Base-by-base conservation (phyloP, 2,113 vertebrate species). In the Cyanoramphus novaezelandiae region DNA sequence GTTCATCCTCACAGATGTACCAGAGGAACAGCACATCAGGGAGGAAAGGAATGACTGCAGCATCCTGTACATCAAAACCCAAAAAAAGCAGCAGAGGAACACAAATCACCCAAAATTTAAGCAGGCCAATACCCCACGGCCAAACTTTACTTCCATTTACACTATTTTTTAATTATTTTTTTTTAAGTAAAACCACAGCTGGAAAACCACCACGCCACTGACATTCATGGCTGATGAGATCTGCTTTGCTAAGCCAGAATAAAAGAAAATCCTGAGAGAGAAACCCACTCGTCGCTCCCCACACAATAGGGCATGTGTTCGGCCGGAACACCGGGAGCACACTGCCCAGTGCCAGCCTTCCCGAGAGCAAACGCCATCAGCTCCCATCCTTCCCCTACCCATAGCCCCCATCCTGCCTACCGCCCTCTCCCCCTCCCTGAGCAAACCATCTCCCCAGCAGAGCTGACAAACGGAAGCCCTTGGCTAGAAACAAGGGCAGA, bases 281-380 rank as follows among this genome's bases (percentile, higher is more conserved):
- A 27, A 82, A 15, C 75, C 88, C 67, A 28, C 15, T 1, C 5
- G 17, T 53, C 10, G 1, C 2, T 24, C 39, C 77, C 39, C 57
- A 2, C 39, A 39, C 43, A 39, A 17, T 4, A 4, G 7, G 0
- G 46, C 7, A 7, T 15, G 69, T 25, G 72, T 18, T 52, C 0
- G 3, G 44, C 29, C 24, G 7, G 2, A 29, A 28, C 0, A 3
- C 47, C 7, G 3, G 53, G 25, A 47, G 46, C 50, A 62, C 3
- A 7, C 55, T 71, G 77, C 83, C 77, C 78, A 29, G 52, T 2
- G 1, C 67, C 78, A 67, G 57, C 57, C 55, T 28, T 7, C 44
- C 65, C 5, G 0, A 21, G 11, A 44, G 25, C 17, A 24, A n/a
- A 15, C 2, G 5, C 57, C 1, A 0, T 0, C 67, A 33, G 47